Conservation (phyloP, 2,113 vertebrate species). For the Coptodon bakossiorum region DNA sequence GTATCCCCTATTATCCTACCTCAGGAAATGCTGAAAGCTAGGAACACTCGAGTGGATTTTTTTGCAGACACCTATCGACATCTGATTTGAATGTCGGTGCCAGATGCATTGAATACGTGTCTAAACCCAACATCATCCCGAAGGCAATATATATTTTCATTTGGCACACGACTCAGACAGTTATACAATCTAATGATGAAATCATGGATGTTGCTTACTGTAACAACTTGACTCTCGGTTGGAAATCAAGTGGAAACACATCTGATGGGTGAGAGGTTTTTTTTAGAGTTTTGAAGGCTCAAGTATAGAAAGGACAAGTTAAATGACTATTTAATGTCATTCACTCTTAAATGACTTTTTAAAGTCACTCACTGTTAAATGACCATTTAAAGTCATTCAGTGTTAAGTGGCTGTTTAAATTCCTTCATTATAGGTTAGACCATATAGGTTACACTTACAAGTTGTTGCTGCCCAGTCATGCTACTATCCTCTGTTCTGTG, state of each 20-base stretch:
- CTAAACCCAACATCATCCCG: neutral
- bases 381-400: neutral
- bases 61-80: neutral
- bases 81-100: neutral
- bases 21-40: neutral
- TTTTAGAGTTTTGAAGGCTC: neutral
- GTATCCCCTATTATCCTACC: neutral
- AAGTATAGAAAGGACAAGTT: neutral
- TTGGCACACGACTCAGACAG: neutral
- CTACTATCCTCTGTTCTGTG: neutral
- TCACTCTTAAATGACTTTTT: neutral
- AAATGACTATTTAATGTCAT: neutral
- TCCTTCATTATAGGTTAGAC: neutral
- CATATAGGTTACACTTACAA: neutral
- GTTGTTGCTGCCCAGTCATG: neutral
- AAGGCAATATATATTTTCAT: neutral
- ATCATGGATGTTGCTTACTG: neutral
- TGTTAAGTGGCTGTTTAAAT: neutral
- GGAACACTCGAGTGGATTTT: neutral
- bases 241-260: neutral
- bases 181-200: neutral
- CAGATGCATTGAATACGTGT: neutral
- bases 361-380: neutral
- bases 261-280: neutral
- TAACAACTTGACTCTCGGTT: neutral